Evolutionary conservation across 1,140 invertebrate species (phyloP).

Genomic region (Nymphalis io): DNA sequence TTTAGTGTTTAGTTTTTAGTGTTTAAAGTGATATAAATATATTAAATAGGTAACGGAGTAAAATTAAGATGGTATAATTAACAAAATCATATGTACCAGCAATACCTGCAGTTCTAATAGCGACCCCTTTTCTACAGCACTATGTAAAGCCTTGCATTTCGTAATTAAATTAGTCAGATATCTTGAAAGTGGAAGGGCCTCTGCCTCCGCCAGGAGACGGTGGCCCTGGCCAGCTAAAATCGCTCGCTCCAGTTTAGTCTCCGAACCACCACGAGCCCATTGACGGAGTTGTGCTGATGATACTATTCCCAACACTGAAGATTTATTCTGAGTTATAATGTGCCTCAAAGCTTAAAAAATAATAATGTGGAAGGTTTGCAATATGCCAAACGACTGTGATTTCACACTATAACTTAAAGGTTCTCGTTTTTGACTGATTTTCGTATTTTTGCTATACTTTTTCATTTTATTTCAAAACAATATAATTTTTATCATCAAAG

Average conservation of each 20-base stretch:
- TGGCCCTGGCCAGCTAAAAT: constrained; percentile 90
- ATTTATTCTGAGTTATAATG: background rate
- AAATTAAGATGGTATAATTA: background rate
- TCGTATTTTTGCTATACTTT: no score
- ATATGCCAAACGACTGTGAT: no score
- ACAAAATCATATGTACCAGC: constrained; percentile 13
- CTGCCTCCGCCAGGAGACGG: constrained; percentile 85
- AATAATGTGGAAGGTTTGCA: no score
- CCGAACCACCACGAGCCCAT: constrained; percentile 86
- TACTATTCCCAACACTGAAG: constrained; percentile 55
- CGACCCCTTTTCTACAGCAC: constrained; percentile 86
- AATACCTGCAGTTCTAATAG: constrained; percentile 82
- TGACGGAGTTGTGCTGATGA: constrained; percentile 82
- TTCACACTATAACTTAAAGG: no score
- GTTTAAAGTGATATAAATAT: background rate
- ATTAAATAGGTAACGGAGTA: background rate
- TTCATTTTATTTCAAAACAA: no score
- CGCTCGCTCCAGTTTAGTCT: constrained; percentile 88
- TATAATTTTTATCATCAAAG: no score
- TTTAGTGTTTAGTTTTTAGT: no score
- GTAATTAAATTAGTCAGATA: constrained; percentile 87
- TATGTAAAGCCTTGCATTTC: constrained; percentile 86
- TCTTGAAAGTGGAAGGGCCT: constrained; percentile 83
- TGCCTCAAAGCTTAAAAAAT: no score
- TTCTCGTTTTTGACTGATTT: no score